These are phyloP conservation scores for Drosophila melanosoma DNA, from an alignment of 2,888 invertebrate genomes.

Conservation along the genomic window DNA sequence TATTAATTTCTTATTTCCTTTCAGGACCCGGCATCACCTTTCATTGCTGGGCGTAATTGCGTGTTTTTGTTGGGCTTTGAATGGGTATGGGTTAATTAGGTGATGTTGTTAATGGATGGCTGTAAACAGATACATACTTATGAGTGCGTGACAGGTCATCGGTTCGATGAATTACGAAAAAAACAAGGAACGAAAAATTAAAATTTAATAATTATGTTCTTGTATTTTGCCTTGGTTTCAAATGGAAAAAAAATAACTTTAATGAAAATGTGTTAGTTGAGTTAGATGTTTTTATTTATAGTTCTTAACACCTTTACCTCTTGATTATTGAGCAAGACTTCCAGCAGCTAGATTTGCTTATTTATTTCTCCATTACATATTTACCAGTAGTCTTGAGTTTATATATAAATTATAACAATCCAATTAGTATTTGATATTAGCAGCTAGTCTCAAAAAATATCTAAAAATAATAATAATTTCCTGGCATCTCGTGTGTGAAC, in stretches of 20 bases:
- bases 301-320: background rate
- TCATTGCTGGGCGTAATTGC: constrained; percentile 38
- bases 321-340: background rate
- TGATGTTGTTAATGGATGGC: constrained; percentile 2
- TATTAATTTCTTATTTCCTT: constrained; percentile 70
- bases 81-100: constrained; percentile 34
- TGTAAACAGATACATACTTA: constrained; percentile 12
- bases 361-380: background rate
- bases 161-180: background rate
- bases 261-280: background rate
- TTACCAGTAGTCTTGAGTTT: background rate
- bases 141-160: constrained; percentile 5
- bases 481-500: background rate
- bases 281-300: background rate
- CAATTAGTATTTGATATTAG: background rate
- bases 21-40: constrained; percentile 12
- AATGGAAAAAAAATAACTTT: background rate
- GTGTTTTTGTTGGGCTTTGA: constrained; percentile 13
- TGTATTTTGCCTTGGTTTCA: background rate
- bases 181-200: background rate
- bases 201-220: background rate
- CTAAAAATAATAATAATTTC: background rate
- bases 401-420: background rate
- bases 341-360: background rate
- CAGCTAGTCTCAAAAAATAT: background rate